Evolutionary conservation across 92 coral and sea anemone species (phyloP).

Genomic region (Umimayanthus chanpuru): DNA sequence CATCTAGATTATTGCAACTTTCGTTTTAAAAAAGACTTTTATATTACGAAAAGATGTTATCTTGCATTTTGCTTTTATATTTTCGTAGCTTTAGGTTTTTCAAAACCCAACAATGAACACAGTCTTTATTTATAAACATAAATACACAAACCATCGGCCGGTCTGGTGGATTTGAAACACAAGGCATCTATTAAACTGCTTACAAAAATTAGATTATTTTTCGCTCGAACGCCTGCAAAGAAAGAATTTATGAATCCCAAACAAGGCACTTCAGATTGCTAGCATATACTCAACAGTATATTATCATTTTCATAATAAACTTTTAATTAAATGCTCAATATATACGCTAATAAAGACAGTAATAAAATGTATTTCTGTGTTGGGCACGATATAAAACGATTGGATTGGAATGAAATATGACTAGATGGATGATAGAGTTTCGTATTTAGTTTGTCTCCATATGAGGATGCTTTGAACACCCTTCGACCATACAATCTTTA

Average conservation of each 20-base stretch:
- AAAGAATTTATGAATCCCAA: neutral
- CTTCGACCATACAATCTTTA: neutral
- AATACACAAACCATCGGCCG: neutral
- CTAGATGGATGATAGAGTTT: neutral
- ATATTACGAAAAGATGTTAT: neutral
- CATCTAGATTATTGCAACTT: neutral
- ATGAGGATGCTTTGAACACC: neutral
- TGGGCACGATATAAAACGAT: neutral
- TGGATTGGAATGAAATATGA: neutral
- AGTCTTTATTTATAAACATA: neutral
- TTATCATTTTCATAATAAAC: too few relatives aligned
- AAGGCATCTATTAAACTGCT: neutral
- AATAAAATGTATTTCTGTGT: too few relatives aligned
- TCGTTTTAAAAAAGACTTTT: neutral
- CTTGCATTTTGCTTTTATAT: neutral
- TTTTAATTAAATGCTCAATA: neutral
- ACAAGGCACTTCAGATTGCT: neutral
- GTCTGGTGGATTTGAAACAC: neutral
- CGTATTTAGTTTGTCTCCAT: neutral
- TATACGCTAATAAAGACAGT: too few relatives aligned
- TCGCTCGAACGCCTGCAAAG: neutral
- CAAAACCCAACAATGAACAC: neutral
- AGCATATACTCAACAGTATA: neutral
- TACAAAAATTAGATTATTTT: too few relatives aligned
- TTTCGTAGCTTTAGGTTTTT: neutral